Evolutionary conservation across 2,113 vertebrate genomes (phyloP).

Genomic region (Chaenogobius annularis): DNA sequence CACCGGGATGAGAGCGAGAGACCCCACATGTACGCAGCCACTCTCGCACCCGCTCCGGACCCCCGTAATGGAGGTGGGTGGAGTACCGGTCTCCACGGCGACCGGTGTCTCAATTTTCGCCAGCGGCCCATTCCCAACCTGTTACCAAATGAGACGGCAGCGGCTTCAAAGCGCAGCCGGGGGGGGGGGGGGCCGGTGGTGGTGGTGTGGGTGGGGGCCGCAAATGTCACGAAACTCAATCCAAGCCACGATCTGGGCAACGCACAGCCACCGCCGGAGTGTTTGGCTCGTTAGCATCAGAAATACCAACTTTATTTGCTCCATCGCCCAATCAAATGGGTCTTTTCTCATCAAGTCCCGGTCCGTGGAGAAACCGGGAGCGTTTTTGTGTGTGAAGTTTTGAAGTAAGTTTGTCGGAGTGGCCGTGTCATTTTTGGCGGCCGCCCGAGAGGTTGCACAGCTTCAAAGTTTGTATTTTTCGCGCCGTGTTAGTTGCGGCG

Average conservation of each 20-base stretch:
- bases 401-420: conserved; percentile 54
- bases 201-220: conserved; percentile 72
- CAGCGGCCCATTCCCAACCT: conserved; percentile 89
- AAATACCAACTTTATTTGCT: conserved; percentile 1
- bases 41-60: conserved; percentile 38
- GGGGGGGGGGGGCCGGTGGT: conserved; percentile 27
- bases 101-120: conserved; percentile 89
- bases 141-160: conserved; percentile 87
- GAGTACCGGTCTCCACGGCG: conserved; percentile 81
- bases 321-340: conserved; percentile 22
- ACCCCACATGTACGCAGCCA: conserved; percentile 75
- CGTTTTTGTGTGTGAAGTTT: conserved; percentile 63
- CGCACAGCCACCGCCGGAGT: neutral
- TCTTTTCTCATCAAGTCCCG: conserved; percentile 36
- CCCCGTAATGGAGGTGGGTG: conserved; percentile 61
- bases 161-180: conserved; percentile 80
- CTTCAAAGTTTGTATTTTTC: conserved; percentile 76
- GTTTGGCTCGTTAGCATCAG: conserved; percentile 5
- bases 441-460: conserved; percentile 59
- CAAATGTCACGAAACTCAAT: conserved; percentile 88
- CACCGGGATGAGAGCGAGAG: conserved; percentile 39
- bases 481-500: conserved; percentile 52
- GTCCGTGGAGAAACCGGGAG: conserved; percentile 45
- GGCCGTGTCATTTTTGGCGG: conserved; percentile 34
- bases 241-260: neutral